These are phyloP conservation scores for Stomorhina lunata DNA, from an alignment of 2,888 invertebrate genomes.

Conservation along the genomic window DNA sequence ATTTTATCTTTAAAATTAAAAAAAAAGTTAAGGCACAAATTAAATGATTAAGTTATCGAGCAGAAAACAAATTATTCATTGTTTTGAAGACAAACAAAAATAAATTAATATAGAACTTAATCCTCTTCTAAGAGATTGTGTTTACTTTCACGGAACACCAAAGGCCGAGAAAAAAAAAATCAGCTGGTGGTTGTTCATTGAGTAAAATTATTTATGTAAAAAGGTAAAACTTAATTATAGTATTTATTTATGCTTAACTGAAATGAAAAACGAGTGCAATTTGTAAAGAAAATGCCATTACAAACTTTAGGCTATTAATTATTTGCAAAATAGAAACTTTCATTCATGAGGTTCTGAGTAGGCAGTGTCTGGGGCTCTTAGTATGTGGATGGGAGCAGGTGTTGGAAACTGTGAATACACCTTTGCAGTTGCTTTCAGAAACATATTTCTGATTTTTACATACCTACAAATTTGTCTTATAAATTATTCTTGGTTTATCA, in stretches of 20 bases:
- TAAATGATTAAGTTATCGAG: not conserved
- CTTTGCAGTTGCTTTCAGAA: too few relatives aligned
- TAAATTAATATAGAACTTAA: not conserved
- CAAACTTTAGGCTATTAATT: too few relatives aligned
- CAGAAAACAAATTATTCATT: not conserved
- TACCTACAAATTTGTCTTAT: too few relatives aligned
- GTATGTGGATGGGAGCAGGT: too few relatives aligned
- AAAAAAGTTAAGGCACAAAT: not conserved
- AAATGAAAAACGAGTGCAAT: too few relatives aligned
- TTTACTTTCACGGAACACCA: constrained; percentile 19
- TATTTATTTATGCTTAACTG: not conserved
- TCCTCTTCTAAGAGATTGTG: not conserved
- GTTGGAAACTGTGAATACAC: too few relatives aligned
- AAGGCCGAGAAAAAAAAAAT: not conserved
- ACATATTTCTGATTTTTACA: too few relatives aligned
- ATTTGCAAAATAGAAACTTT: too few relatives aligned
- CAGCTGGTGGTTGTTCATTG: constrained; percentile 32
- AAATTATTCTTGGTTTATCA: too few relatives aligned
- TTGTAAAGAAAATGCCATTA: too few relatives aligned
- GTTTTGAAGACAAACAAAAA: not conserved
- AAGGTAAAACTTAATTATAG: constrained; percentile 5
- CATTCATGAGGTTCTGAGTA: too few relatives aligned
- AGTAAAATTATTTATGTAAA: not conserved
- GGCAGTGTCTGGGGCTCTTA: too few relatives aligned
- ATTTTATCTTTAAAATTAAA: not conserved